Conservation (phyloP, 1,140 invertebrate species). For the Pogonognathellus flavescens region DNA sequence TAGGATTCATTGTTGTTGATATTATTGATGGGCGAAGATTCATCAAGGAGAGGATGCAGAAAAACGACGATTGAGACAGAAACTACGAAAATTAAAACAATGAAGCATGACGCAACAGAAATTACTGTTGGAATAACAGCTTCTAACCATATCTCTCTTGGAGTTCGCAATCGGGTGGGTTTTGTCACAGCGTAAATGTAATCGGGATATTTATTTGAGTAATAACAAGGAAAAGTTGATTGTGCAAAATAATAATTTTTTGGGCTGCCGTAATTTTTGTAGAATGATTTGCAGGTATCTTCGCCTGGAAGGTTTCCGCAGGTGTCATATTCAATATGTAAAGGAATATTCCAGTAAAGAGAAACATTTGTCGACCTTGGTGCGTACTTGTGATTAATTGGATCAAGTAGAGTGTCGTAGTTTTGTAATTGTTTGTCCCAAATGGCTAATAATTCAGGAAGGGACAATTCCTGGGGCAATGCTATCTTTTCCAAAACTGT, state of each 20-base stretch:
- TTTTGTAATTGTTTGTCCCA: neutral
- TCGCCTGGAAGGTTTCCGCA: slow-evolving; percentile 8
- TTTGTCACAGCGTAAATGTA: neutral
- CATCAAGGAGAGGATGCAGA: slow-evolving; percentile 2
- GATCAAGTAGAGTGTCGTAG: slow-evolving; percentile 12
- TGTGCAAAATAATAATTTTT: neutral
- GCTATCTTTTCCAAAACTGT: neutral
- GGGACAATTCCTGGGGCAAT: neutral
- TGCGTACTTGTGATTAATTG: slow-evolving; percentile 9
- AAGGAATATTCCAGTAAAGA: slow-evolving; percentile 21
- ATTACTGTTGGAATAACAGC: slow-evolving; percentile 33
- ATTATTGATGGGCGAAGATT: neutral
- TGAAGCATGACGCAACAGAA: neutral
- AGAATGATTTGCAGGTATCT: neutral
- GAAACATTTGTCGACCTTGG: neutral
- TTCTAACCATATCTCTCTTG: slow-evolving; percentile 5
- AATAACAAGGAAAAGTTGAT: slow-evolving; percentile 30
- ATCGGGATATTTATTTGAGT: neutral
- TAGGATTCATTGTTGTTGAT: neutral
- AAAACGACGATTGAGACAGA: slow-evolving; percentile 12
- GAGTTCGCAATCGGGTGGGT: neutral
- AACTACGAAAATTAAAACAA: slow-evolving; percentile 27
- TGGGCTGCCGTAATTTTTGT: neutral
- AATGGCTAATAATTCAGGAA: neutral
- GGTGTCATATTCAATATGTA: slow-evolving; percentile 17